Evolutionary conservation across 2,113 vertebrate species (phyloP).

Genomic region (Fregetta grallaria): DNA sequence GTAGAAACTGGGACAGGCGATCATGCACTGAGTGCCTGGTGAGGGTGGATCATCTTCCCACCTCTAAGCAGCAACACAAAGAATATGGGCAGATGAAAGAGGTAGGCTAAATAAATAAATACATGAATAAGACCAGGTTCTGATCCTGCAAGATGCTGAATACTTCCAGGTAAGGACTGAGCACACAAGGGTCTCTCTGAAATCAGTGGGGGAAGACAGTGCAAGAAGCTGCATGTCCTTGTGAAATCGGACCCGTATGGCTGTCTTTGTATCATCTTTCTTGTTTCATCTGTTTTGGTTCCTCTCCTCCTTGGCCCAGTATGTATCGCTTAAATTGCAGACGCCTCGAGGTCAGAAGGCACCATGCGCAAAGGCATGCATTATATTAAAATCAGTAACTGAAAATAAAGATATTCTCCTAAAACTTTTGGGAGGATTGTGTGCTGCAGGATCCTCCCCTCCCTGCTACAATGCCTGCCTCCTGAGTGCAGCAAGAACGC

Average conservation of each 20-base stretch:
- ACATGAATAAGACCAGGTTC: background rate
- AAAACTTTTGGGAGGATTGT: background rate
- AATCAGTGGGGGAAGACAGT: background rate
- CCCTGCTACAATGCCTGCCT: background rate
- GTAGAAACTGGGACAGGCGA: background rate
- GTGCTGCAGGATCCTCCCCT: background rate
- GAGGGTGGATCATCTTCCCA: background rate
- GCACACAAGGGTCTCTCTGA: background rate
- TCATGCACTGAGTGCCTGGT: rapidly evolving
- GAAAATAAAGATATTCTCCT: background rate
- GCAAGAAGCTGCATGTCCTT: background rate
- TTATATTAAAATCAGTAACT: background rate
- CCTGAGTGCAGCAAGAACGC: background rate
- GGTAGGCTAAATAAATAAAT: background rate
- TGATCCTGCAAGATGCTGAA: background rate
- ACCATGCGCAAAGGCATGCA: background rate
- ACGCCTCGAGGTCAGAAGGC: background rate
- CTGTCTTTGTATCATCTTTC: background rate
- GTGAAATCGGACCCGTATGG: rapidly evolving
- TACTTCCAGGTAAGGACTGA: background rate
- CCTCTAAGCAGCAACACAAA: background rate
- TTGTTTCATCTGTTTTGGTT: background rate
- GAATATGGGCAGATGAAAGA: background rate
- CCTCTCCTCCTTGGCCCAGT: background rate
- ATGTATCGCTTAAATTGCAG: background rate